phyloP scores from a whole-genome alignment of 2,797 vertebrate genomes.

The Gambelia wislizenii region DNA sequence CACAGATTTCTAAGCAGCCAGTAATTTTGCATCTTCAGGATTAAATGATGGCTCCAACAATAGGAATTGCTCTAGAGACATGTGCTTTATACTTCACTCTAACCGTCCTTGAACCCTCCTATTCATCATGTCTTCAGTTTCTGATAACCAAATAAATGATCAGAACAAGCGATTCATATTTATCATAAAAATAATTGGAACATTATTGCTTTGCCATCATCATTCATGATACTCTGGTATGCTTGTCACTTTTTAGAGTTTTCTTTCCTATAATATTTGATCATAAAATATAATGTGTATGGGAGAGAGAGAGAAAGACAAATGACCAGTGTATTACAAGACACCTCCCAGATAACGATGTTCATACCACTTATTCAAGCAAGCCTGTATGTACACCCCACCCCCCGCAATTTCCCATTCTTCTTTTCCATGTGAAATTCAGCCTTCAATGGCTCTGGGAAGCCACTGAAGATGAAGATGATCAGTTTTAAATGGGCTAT shows the following conservation, averaged over 20 bases:
- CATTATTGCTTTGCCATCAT: not conserved
- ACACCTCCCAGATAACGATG: not conserved
- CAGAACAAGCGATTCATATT: not conserved
- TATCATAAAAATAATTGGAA: not conserved
- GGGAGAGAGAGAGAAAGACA: no score
- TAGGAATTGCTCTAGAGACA: not conserved
- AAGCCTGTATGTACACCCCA: not conserved
- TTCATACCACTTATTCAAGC: not conserved
- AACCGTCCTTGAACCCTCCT: not conserved
- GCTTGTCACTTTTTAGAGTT: not conserved
- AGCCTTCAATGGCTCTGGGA: not conserved
- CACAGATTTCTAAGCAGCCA: conserved; percentile 9
- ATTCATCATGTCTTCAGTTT: conserved; percentile 11
- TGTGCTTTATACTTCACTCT: not conserved
- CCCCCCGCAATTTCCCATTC: not conserved
- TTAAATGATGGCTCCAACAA: conserved; percentile 38
- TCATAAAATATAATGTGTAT: not conserved
- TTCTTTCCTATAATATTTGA: not conserved
- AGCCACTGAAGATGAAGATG: not conserved
- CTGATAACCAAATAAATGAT: not conserved
- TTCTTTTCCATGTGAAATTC: not conserved
- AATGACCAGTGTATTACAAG: not conserved
- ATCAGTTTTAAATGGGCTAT: not conserved
- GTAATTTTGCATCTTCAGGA: conserved; percentile 13
- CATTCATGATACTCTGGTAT: not conserved